Base-by-base conservation (phyloP, 2,888 invertebrate species). In the Archips crataeganus region DNA sequence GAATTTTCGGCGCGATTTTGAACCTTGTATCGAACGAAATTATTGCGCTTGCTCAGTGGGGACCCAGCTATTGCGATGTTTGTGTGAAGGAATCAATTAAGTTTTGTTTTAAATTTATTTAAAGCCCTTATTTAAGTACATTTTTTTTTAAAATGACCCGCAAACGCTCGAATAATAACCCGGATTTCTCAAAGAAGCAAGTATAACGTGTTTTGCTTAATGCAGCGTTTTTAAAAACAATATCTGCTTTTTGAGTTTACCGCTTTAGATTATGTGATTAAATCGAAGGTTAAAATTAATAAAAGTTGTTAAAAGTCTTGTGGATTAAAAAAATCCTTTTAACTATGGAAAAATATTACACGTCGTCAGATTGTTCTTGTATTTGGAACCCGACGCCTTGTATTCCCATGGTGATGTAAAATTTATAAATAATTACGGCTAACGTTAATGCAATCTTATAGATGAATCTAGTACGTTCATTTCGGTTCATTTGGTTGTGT, bases 251-350 rank as follows among this genome's bases (percentile, higher is more conserved):
- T 45, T 45, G 45, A 9, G 9, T 45, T 2, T 10, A 45, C 45
- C 45, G 45, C 2, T 45, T 45, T 45, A 10, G 42, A 9, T 10
- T 45, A 10, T 45, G 45, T 45, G 8, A 11, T 45, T 45, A 45
- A 45, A 39, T 39, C 39, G 6, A 39, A 39, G 11, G 45, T 45
- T 11, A 10, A 45, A 11, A 11, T 11, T 11, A 11, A 45, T 2
- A 32, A 57, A 57, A 57, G 57, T 57, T 57, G 57, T 57, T 39
- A 36, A 70, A 70, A 45, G 54, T 63, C 70, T 62, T 49, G 47
- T 36, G 15, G 68, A 11, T 57, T 49, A 47, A 47, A 65, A 59
- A 49, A 49, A 64, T 59, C 59, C 49, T 70, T 57, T 45, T 57
- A 64, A 70, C 70, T 6, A 23, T 65, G 64, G 57, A 8, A n/a